Evolutionary conservation across 2,888 invertebrate genomes (phyloP).

Genomic region (Drosophila eohydei): DNA sequence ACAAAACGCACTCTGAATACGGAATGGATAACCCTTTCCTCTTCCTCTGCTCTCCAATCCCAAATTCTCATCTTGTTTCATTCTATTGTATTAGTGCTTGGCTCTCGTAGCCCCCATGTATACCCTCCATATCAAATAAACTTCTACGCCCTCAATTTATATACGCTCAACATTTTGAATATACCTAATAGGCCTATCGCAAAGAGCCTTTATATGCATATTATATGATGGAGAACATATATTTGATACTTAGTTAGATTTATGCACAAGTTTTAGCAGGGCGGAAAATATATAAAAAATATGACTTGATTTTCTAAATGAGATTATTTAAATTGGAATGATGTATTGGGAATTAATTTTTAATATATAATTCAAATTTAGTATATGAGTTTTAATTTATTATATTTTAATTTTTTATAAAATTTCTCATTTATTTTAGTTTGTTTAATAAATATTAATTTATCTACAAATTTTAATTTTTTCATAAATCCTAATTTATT

Average conservation of each 20-base stretch:
- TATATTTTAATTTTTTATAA: too few species aligned
- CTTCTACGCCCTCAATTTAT: conserved; percentile 8
- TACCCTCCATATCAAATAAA: conserved; percentile 3
- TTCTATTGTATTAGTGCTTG: conserved; percentile 14
- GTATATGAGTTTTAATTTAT: too few species aligned
- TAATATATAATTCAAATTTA: too few species aligned
- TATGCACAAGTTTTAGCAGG: background rate
- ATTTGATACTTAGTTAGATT: background rate
- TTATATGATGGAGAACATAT: background rate
- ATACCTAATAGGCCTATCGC: background rate
- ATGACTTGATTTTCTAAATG: background rate
- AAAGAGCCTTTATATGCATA: background rate
- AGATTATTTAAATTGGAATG: background rate
- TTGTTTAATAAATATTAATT: too few species aligned
- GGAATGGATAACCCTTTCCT: conserved; percentile 46
- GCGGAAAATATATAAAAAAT: background rate
- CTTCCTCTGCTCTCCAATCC: background rate
- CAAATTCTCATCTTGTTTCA: conserved; percentile 21
- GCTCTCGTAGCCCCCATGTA: background rate
- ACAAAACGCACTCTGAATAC: conserved; percentile 70
- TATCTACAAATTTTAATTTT: too few species aligned
- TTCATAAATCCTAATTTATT: too few species aligned
- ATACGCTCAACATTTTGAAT: background rate
- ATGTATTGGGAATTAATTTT: too few species aligned
- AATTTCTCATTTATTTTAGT: too few species aligned